These are phyloP conservation scores for Drosophila lowei DNA, from an alignment of 1,140 invertebrate species.

Conservation along the genomic window DNA sequence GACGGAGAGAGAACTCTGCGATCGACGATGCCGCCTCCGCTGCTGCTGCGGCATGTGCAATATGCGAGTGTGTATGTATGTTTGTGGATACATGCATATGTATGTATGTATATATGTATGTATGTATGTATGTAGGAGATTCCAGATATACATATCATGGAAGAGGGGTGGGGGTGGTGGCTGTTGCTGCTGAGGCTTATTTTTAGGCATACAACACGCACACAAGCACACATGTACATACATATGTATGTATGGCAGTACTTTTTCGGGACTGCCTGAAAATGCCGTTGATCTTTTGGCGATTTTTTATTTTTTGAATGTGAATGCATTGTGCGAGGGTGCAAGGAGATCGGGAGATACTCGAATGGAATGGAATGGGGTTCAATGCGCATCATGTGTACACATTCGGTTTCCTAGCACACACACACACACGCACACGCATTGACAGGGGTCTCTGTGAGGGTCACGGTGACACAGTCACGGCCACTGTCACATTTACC, in stretches of 20 bases:
- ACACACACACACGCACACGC: background rate
- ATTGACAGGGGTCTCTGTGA: background rate
- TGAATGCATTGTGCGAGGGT: conserved; percentile 55
- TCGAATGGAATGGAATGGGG: background rate
- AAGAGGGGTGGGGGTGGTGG: too few species aligned
- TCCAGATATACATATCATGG: too few species aligned
- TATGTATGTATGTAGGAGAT: too few species aligned
- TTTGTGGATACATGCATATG: too few species aligned
- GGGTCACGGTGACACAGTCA: conserved; percentile 19
- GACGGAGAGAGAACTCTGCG: background rate
- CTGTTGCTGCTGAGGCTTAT: background rate
- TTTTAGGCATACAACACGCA: too few species aligned
- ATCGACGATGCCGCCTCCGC: too few species aligned
- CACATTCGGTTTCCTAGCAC: conserved; percentile 8
- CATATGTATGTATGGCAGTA: too few species aligned
- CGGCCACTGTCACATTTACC: conserved; percentile 42
- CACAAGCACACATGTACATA: too few species aligned
- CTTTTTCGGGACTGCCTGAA: conserved; percentile 1
- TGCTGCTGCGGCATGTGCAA: too few species aligned
- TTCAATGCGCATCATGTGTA: conserved; percentile 55
- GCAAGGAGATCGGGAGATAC: conserved; percentile 1
- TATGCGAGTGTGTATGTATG: too few species aligned
- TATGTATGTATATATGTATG: too few species aligned
- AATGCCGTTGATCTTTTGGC: conserved; percentile 47
- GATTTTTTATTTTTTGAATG: conserved; percentile 20